Evolutionary conservation across 2,113 vertebrate genomes (phyloP), one percentile per base, ranked within the genome.

Genomic region (Leucopsar rothschildi): DNA sequence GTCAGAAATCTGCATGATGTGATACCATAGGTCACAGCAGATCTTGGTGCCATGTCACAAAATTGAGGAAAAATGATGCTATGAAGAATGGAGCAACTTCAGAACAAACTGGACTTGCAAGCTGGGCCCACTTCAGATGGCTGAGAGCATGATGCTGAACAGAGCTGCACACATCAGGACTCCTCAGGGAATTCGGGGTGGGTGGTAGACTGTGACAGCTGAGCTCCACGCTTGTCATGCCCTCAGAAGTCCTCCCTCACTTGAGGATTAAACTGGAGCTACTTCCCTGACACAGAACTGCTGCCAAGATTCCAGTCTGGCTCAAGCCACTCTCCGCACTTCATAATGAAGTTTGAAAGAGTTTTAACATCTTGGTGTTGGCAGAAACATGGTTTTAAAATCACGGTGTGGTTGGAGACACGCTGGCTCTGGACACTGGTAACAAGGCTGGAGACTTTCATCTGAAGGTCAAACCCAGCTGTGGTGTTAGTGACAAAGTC

Each of bases 311-410:
- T 96, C 94, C 93, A 96, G 92, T 96, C 90, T 97, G 96, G 88
- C 95, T 97, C 77, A 64, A 93, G 90, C 79, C 65, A 90, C 88
- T 95, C 88, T 96, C 93, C 86, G 81, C 93, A 95, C 94, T 95
- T 96, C 93, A 96, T 97, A 94, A 97, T 96, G 94, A 96, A 96
- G 96, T 96, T 94, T 90, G 88, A 97, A 91, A 95, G 95, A 96
- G 94, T 45, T 97, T 96, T 96, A 95, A 95, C 93, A 94, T 97
- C 95, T 94, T 96, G 93, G 93, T 95, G 92, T 96, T 97, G 95
- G 92, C 96, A 97, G 95, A 95, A 96, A 96, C 92, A 66, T 42
- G 52, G 80, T 93, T 95, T 95, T 90, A 90, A 94, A 96, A 96
- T 96, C 82, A 93, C 11, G 24, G 90, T 93, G 93, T 92, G 86